These are phyloP conservation scores for Enteromius fasciolatus DNA, from an alignment of 2,797 vertebrate genomes.

Conservation along the genomic window DNA sequence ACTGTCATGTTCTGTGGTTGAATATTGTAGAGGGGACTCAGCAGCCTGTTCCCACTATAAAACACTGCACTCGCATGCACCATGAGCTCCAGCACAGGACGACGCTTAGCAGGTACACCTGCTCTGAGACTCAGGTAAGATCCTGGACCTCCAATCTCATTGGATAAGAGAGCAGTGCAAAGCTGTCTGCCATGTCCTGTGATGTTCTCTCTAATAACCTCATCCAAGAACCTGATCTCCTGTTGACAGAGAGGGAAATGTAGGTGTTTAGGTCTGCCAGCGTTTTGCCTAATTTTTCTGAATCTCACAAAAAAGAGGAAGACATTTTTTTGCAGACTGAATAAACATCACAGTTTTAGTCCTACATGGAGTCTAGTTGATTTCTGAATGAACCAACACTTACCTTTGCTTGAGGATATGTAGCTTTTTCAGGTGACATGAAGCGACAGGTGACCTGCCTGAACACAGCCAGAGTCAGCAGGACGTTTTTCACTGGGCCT, in stretches of 20 bases:
- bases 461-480: slow-evolving; percentile 71
- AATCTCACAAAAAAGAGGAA: background rate
- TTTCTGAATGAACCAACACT: background rate
- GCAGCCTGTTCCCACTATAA: slow-evolving; percentile 60
- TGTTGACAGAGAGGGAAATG: slow-evolving; percentile 29
- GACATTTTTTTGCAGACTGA: background rate
- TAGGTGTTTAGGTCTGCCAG: background rate
- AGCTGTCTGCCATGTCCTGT: slow-evolving; percentile 58
- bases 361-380: background rate
- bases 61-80: slow-evolving; percentile 74
- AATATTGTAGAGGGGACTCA: slow-evolving; percentile 69
- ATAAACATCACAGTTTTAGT: background rate
- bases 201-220: slow-evolving; percentile 38
- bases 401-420: slow-evolving; percentile 65
- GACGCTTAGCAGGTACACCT: slow-evolving; percentile 52
- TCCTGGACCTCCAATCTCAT: slow-evolving; percentile 55
- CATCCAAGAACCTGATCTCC: slow-evolving; percentile 63
- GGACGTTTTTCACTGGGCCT: slow-evolving; percentile 39
- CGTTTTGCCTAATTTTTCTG: background rate
- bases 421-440: slow-evolving; percentile 51
- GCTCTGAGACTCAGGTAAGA: slow-evolving; percentile 48
- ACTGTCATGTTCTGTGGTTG: slow-evolving; percentile 67
- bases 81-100: slow-evolving; percentile 72
- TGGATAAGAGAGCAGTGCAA: slow-evolving; percentile 69
- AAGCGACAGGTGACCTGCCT: slow-evolving; percentile 71